Base-by-base conservation (phyloP, 1,140 invertebrate species). In the Mactra quadrangularis region DNA sequence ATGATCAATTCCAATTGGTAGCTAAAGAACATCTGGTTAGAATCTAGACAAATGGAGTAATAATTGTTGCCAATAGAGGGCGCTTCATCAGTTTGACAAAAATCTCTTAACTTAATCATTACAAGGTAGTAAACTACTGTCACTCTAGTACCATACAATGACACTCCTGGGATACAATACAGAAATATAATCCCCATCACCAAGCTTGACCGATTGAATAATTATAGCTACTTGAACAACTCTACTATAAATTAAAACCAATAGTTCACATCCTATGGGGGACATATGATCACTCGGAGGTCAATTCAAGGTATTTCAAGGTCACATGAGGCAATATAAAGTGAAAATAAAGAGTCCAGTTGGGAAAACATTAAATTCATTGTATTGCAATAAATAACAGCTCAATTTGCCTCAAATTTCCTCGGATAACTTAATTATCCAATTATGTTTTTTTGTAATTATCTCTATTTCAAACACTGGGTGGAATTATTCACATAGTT, bases 1-100 rank as follows among this genome's bases (percentile, higher is more conserved):
- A 64, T 57, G 57, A 76, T 76, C 74, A 62, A 60, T 76, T 76
- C 38, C 38, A 76, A 76, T 76, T 57, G 62, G 47, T 45, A 76
- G 35, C 17, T 35, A 76, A 76, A 55, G 33, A 76, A 76, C 74
- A 76, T 76, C 74, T 76, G 74, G 38, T 41, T 38, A n/a, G 31
- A 27, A 76, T 76, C 57, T 38, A 52, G 59, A 76, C 50, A 72
- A 72, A 68, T 68, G 64, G 47, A 41, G 25, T 33, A 72, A 72
- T 55, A 72, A 55, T 72, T 55, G 53, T 72, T 25, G 52, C 15
- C 25, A 41, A 72, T 31, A 38, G 55, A 38, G 55, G 70, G 17
- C 33, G 22, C 35, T 55, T 57, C 47, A 57, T 72, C 52, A 3
- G 1, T 31, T 3, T 25, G 19, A 27, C n/a, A 35, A 60, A 31